Evolutionary conservation across 2,113 vertebrate species (phyloP), one percentile per base, ranked within the genome.

Genomic region (Hydrolagus affinis): DNA sequence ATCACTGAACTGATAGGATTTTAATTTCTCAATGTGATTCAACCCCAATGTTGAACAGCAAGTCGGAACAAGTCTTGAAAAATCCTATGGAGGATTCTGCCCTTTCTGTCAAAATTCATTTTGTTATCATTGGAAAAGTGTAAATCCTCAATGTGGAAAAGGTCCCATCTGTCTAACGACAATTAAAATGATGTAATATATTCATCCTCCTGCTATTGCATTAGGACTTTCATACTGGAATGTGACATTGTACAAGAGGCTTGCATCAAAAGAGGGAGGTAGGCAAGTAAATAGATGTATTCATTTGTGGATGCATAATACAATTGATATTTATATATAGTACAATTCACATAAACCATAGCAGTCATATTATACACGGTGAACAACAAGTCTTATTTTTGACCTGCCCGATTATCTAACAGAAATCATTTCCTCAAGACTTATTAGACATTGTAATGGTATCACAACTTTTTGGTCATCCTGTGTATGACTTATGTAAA

Each of bases 171-270:
- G 71, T 86, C 86, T 57, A 77, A 77, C 1, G 70, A 1, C 0
- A 7, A 8, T 10, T 68, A 77, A 85, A 44, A 25, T 75, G 57
- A 0, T 0, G 62, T 88, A 86, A 88, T 88, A 62, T 90, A 89
- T 88, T 87, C 86, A 87, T 64, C n/a, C 89, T 86, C 72, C 86
- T 57, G 7, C 85, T 87, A 89, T 85, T 83, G 23, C 89, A 91
- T 88, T 87, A 86, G 86, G 88, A 89, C 85, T 88, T 86, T 87
- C 19, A 83, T 30, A 83, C 66, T 68, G 78, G 10, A 11, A 14
- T 83, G 15, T 32, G 30, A 83, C 15, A 83, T 66, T 83, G 12
- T 19, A 19, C 15, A 30, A 17, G 30, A 64, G 23, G 60, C 1
- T 30, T 66, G 11, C 30, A 66, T 66, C 25, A 66, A 64, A 64